Evolutionary conservation across 2,888 invertebrate species (phyloP).

Genomic region (Orthosia cruda): DNA sequence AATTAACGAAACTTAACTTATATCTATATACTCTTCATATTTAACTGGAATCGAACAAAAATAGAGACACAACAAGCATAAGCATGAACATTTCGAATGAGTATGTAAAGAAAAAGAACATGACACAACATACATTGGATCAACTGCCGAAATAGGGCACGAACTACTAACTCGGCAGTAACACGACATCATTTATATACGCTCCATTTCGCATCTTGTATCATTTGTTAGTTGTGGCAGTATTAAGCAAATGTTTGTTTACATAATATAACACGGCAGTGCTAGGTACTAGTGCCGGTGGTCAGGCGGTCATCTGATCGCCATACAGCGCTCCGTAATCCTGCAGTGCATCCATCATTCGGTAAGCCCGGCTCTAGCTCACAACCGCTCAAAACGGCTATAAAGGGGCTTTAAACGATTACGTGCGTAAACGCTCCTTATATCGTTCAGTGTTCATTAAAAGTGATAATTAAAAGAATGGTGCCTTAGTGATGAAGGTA

Average conservation of each 20-base stretch:
- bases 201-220: constrained; percentile 58
- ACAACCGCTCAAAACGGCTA: constrained; percentile 83
- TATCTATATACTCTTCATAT: too few relatives aligned
- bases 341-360: constrained; percentile 85
- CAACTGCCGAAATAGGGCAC: constrained; percentile 32
- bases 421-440: constrained; percentile 82
- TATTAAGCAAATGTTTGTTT: constrained; percentile 64
- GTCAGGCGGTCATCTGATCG: constrained; percentile 72
- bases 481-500: constrained; percentile 48
- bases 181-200: constrained; percentile 61
- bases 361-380: constrained; percentile 82
- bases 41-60: not conserved
- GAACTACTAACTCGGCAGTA: constrained; percentile 37
- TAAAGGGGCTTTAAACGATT: constrained; percentile 83
- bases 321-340: constrained; percentile 80
- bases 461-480: constrained; percentile 74
- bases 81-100: constrained; percentile 8
- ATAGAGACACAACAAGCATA: not conserved
- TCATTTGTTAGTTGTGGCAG: constrained; percentile 66
- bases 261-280: constrained; percentile 61
- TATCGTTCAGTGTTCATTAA: constrained; percentile 76
- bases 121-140: constrained; percentile 30
- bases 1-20: not conserved
- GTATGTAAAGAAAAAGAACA: constrained; percentile 34
- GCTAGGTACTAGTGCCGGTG: constrained; percentile 55